Percentiles rank a stretch among this genome's conserved stretches.
Evolutionary conservation across 2,113 vertebrate species (phyloP).

Genomic region (Rhegmatorhina hoffmannsi): DNA sequence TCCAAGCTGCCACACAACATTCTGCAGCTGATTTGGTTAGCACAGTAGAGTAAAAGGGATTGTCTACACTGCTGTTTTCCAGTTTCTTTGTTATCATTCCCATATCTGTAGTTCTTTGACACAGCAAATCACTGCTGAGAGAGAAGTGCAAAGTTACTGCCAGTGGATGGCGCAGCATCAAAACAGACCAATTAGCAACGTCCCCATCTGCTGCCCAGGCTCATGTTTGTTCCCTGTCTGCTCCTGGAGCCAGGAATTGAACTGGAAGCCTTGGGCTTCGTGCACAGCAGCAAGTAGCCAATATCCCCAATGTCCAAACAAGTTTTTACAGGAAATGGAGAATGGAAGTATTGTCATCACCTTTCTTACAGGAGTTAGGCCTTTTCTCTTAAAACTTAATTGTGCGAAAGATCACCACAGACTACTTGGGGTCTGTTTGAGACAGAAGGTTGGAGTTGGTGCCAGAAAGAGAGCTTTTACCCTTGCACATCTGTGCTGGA

Average conservation of each 20-base stretch:
- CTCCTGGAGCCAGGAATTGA: neutral
- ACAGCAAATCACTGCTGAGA: neutral
- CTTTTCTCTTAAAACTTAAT: neutral
- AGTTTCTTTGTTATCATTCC: neutral
- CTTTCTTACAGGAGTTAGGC: neutral
- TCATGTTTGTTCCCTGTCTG: neutral
- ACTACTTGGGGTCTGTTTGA: neutral
- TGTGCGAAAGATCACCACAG: neutral
- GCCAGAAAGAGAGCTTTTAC: neutral
- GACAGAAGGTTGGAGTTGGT: neutral
- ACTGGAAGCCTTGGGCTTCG: neutral
- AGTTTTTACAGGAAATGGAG: neutral
- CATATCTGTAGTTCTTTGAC: neutral
- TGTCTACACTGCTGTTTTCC: neutral
- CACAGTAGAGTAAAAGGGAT: neutral
- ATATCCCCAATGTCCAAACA: neutral
- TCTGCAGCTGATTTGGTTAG: neutral
- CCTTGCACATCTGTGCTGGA: fast-evolving
- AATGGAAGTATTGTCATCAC: neutral
- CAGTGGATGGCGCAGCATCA: neutral
- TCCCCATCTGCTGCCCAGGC: constrained; percentile 11
- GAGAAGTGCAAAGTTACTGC: neutral
- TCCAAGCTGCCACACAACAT: neutral
- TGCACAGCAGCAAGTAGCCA: neutral
- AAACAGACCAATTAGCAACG: neutral